Evolutionary conservation across 2,888 invertebrate species (phyloP), one percentile per base, ranked within the genome.

Genomic region (Leptodirus hochenwartii): DNA sequence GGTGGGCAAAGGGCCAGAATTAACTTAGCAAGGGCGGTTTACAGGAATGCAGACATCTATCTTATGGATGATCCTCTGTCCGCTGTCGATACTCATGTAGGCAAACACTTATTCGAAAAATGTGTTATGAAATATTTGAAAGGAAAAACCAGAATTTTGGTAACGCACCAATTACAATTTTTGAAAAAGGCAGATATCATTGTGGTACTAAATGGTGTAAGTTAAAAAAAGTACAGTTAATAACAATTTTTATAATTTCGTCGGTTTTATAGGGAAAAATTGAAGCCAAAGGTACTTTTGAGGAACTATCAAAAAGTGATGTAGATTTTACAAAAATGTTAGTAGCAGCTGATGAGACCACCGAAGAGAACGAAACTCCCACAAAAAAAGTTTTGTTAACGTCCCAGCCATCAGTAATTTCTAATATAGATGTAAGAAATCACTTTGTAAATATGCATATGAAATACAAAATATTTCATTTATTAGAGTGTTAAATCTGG

Each of bases 1-100:
- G 84, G 84, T 1, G 82, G 82, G 1, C 82, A 84, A 56, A 69
- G 75, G 35, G 82, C 84, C 1, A 63, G 84, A 34, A 69, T 85
- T 26, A 77, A 75, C 40, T 59, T 84, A 17, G 79, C 77, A 1
- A 60, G 84, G 37, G 76, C 81, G 4, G 64, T 84, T 33, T 85
- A 84, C 42, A 64, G 70, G 47, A 63, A 77, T 44, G 76, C 80
- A 16, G 68, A 76, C 43, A 64, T 82, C 33, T 82, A 80, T 44
- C 53, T 84, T 3, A 49, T 84, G 20, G 82, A 84, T 46, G 82
- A 84, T 55, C 81, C 82, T 1, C 50, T 82, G 3, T 76, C 76
- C 31, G 80, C 81, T 1, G 81, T 82, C 0, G 84, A 84, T 50
- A 63, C 76, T 0, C 69, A 72, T 36, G 81, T 82, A 9, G 74